Base-by-base conservation (phyloP, 2,113 vertebrate species). In the Halcyon senegalensis region DNA sequence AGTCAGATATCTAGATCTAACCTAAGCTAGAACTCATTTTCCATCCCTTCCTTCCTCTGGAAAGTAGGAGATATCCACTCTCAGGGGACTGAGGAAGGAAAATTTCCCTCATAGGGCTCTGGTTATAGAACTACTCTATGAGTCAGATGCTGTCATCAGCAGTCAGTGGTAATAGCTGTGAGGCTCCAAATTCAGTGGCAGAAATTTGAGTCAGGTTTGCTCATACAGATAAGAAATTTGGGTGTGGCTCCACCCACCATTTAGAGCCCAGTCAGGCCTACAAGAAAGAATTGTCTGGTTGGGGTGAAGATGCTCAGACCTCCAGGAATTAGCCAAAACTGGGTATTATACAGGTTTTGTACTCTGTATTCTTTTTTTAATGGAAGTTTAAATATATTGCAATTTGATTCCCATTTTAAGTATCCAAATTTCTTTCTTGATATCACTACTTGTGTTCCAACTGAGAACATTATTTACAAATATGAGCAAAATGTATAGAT, bases 221-320 rank as follows among this genome's bases (percentile, higher is more conserved):
- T 44, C 3, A 4, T 6, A 16, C 1, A 68, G n/a, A 25, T 41
- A 68, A 59, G 21, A 58, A 70, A 75, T 60, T 39, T 30, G 25
- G 0, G 0, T 39, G 11, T 2, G 0, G 35, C 28, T 24, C 31
- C 19, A 66, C 4, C 6, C 10, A 1, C 11, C 13, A 39, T 31
- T 37, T 67, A 59, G 8, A 67, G 4, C 25, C n/a, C 31, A 37
- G 7, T 27, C 28, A 53, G 19, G 3, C 37, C 12, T 43, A 46
- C 30, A 46, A 4, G 19, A 60, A 77, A 46, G 5, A 74, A 41
- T 11, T 41, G 6, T 55, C 18, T 84, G 6, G 0, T 53, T 67
- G 70, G 2, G 3, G 3, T 48, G 20, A 81, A 93, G 50, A 9
- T 76, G 10, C 31, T 41, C 33, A 63, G 21, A 55, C 5, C 2